A percentile compares a stretch with the other conserved stretches of the same genome.
Conservation (phyloP, 2,888 invertebrate species). For the Stenodera caucasica region DNA sequence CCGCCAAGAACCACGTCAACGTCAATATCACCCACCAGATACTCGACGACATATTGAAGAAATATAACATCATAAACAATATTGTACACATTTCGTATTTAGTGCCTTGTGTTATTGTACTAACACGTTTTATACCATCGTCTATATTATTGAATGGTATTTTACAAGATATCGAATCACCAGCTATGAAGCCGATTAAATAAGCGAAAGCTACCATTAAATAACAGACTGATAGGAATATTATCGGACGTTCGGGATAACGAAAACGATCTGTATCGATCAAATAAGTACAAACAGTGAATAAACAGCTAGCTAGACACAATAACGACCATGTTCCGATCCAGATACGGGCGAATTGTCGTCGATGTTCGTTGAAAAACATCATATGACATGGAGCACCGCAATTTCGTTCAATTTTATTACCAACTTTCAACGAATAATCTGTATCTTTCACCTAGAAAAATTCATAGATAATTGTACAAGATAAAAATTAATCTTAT, state of each 20-base stretch:
- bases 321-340: constrained; percentile 91
- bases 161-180: constrained; percentile 81
- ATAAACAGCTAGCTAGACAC: constrained; percentile 88
- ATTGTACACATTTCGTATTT: constrained; percentile 86
- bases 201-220: constrained; percentile 92
- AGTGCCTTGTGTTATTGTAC: constrained; percentile 86
- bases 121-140: constrained; percentile 73
- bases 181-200: constrained; percentile 81
- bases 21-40: constrained; percentile 98
- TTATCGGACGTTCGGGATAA: constrained; percentile 97
- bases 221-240: constrained; percentile 95
- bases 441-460: constrained; percentile 71
- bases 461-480: too few species aligned
- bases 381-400: constrained; percentile 91
- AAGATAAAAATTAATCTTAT: too few species aligned
- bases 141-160: constrained; percentile 75
- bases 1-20: constrained; percentile 95
- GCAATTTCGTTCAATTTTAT: constrained; percentile 73
- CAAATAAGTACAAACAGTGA: constrained; percentile 89
- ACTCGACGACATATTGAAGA: constrained; percentile 95
- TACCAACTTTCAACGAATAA: constrained; percentile 81
- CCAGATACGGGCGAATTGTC: constrained; percentile 85
- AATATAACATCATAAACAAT: constrained; percentile 93
- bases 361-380: constrained; percentile 84
- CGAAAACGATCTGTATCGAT: constrained; percentile 94